phyloP scores from a whole-genome alignment of 2,113 vertebrate species.

The Pristiophorus japonicus region DNA sequence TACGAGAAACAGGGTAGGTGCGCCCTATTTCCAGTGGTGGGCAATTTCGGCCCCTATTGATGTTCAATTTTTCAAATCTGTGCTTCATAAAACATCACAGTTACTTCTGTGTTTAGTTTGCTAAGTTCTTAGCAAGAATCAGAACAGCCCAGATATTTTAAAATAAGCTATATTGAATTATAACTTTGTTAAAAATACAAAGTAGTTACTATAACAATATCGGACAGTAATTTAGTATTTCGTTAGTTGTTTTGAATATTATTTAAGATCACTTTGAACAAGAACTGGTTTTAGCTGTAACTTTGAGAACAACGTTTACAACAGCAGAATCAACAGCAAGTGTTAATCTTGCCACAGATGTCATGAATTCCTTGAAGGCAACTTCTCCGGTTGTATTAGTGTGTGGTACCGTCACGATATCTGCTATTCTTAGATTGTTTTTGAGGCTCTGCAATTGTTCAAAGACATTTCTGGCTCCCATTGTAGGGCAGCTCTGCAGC shows the following conservation, averaged over 20 bases:
- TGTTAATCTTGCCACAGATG: conserved; percentile 40
- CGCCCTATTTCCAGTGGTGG: too few relatives aligned
- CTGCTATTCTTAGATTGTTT: not conserved
- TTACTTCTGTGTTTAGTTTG: not conserved
- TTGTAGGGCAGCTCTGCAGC: too few relatives aligned
- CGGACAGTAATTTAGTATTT: too few relatives aligned
- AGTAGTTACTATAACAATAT: not conserved
- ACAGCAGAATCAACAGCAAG: conserved; percentile 38
- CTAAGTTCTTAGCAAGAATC: not conserved
- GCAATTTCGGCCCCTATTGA: too few relatives aligned
- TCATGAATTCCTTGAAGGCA: conserved; percentile 42
- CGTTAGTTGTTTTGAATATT: too few relatives aligned
- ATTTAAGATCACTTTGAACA: too few relatives aligned
- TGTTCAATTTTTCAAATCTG: not conserved
- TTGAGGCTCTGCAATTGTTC: too few relatives aligned
- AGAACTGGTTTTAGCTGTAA: too few relatives aligned
- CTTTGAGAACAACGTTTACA: not conserved
- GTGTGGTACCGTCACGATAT: conserved; percentile 36
- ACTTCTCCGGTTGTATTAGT: conserved; percentile 14
- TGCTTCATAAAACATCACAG: not conserved
- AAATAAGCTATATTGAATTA: not conserved
- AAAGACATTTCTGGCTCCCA: too few relatives aligned
- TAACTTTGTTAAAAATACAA: not conserved
- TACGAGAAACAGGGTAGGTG: too few relatives aligned
- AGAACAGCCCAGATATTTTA: not conserved